Base-by-base conservation (phyloP, 2,113 vertebrate genomes). In the Donacobius atricapilla region DNA sequence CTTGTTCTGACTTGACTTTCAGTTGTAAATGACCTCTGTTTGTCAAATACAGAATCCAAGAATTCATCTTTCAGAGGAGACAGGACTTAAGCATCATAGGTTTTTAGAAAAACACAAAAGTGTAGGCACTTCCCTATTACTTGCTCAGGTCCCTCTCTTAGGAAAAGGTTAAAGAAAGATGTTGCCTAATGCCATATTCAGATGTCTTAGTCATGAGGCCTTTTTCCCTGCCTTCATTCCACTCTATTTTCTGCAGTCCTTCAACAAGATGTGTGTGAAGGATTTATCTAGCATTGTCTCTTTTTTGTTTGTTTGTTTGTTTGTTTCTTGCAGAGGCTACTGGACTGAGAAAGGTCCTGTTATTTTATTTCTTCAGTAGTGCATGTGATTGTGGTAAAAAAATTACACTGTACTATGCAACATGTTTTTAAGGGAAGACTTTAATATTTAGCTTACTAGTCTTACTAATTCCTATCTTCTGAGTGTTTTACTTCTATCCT, bases 241-340 rank as follows among this genome's bases (percentile, higher is more conserved):
- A 2, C 28, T 70, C 68, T 44, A 56, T 87, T 89, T 87, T 60
- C 48, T 76, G 40, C 40, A 60, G 20, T 72, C 40, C 27, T 91
- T 75, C 57, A 83, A 4, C 18, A 83, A 63, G 57, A 57, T 0
- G 0, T n/a, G 31, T 78, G 51, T 56, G 69, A 93, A 82, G 56
- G n/a, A 64, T 91, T 87, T 89, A 51, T 73, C 20, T 68, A 40
- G 42, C 20, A 15, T 28, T 64, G 0, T n/a, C 1, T 23, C 37
- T 2, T 18, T 11, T 12, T 16, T 37, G 23, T 3, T 12, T 9
- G 6, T 10, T 27, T 6, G 7, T 31, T 12, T 6, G n/a, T n/a
- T n/a, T 25, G 45, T 27, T 31, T 33, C 56, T 68, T 39, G 3
- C 15, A 16, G 20, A 42, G 28, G 27, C 27, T 81, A 4, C 50